Evolutionary conservation across 2,113 vertebrate species (phyloP), one percentile per base, ranked within the genome.

Genomic region (Chroicocephalus ridibundus): DNA sequence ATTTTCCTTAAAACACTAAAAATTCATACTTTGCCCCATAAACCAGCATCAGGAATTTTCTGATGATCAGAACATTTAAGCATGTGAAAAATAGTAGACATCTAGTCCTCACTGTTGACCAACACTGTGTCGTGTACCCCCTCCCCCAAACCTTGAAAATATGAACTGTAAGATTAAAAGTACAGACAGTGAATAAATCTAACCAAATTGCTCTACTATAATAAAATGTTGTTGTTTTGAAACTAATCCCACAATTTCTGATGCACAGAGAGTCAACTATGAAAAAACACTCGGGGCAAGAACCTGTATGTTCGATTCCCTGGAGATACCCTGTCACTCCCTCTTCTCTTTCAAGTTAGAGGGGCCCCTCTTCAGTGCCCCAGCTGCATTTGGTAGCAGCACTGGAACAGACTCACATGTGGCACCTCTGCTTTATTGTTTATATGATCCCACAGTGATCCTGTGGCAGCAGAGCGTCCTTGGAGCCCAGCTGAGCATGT

Each of bases 41-140:
- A 24, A 61, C 1, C 2, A 76, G 7, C 36, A 86, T 12, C 17
- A 38, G 15, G 24, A 92, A n/a, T 66, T 71, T 86, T 62, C 44
- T 60, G 13, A 34, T 46, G 11, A 61, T 49, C 24, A 60, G 21
- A 57, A 34, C 1, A 55, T 46, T 86, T 51, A 86, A 46, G 7
- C 2, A 16, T 36, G 8, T 72, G 29, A 24, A 26, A n/a, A 57
- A 47, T 57, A 61, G 40, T 5, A 62, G 40, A 34, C 11, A 27
- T 15, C 36, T 51, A 51, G 16, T 62, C 10, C 17, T 60, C 8
- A 15, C 13, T 74, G 8, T 58, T 62, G n/a, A 69, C 12, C 31
- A 70, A 20, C 1, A 25, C 14, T 40, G 4, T 64, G 5, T 46
- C 4, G 0, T 47, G 9, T 44, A 72, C 7, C 6, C 3, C 6